Percentiles rank a stretch among this genome's conserved stretches.
Evolutionary conservation across 2,113 vertebrate genomes (phyloP).

Genomic region (Toxotes jaculatrix): DNA sequence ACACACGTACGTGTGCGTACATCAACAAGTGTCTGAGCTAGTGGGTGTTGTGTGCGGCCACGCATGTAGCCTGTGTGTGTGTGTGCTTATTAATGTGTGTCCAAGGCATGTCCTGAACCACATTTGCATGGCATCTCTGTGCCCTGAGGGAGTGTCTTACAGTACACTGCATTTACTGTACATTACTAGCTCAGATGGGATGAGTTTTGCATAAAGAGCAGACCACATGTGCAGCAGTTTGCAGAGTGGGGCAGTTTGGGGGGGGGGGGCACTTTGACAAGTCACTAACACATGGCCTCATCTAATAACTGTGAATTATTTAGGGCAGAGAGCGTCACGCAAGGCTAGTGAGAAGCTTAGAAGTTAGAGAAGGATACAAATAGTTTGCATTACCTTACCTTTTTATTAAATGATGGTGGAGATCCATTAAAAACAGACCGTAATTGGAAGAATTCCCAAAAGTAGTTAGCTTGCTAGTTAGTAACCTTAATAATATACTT

Average conservation of each 20-base stretch:
- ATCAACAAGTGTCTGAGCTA: conserved; percentile 55
- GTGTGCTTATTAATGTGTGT: conserved; percentile 28
- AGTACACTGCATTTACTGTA: conserved; percentile 64
- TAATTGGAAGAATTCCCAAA: neutral
- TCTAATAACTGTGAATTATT: conserved; percentile 24
- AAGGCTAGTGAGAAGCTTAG: conserved; percentile 2
- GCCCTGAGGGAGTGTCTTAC: conserved; percentile 30
- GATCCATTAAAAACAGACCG: neutral
- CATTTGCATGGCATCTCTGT: conserved; percentile 50
- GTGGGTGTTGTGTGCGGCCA: conserved; percentile 7
- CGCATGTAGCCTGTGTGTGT: neutral
- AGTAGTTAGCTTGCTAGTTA: neutral
- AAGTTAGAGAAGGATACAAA: conserved; percentile 4
- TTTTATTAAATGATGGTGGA: neutral
- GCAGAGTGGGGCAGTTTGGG: neutral
- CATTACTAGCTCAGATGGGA: conserved; percentile 38
- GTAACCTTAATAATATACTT: neutral
- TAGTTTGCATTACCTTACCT: neutral
- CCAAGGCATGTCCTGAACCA: conserved; percentile 35
- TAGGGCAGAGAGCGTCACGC: neutral
- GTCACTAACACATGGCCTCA: conserved; percentile 1
- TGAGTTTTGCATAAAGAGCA: conserved; percentile 56
- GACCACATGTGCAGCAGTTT: conserved; percentile 13
- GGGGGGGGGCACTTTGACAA: neutral
- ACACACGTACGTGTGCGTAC: neutral